phyloP scores from a whole-genome alignment of 2,113 vertebrate genomes.

The Rhea americana region DNA sequence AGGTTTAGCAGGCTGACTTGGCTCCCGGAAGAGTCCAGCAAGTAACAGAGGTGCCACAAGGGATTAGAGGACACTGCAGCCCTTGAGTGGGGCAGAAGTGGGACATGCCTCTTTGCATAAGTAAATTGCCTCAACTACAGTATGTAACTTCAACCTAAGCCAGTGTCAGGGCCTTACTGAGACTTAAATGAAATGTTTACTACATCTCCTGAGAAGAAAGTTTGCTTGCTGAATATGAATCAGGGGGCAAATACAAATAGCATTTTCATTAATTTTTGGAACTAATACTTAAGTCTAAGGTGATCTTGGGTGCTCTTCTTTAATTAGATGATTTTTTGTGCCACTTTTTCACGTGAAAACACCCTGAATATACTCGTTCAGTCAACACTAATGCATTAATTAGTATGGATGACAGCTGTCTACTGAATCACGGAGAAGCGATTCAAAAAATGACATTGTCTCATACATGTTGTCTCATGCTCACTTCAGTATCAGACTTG shows the following conservation, averaged over 20 bases:
- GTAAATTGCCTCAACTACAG: neutral
- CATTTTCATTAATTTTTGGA: neutral
- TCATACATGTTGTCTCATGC: fast-evolving
- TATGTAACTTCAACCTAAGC: neutral
- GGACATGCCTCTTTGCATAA: neutral
- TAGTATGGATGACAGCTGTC: neutral
- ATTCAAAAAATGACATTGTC: neutral
- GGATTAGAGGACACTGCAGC: neutral
- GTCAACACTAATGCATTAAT: neutral
- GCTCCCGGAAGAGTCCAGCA: too few relatives aligned
- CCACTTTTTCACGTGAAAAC: neutral
- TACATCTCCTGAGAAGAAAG: neutral
- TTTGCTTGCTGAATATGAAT: neutral
- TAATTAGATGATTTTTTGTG: neutral
- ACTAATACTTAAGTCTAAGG: neutral
- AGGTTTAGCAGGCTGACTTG: neutral
- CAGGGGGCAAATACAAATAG: neutral
- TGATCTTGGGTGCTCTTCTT: neutral
- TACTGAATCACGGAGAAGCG: neutral
- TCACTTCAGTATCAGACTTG: fast-evolving
- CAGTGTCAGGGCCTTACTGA: fast-evolving
- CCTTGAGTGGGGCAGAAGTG: neutral
- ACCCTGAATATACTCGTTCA: neutral
- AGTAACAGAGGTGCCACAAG: neutral
- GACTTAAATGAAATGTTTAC: neutral